Evolutionary conservation across 2,113 vertebrate genomes (phyloP), one percentile per base, ranked within the genome.

Genomic region (Rhombomys opimus): DNA sequence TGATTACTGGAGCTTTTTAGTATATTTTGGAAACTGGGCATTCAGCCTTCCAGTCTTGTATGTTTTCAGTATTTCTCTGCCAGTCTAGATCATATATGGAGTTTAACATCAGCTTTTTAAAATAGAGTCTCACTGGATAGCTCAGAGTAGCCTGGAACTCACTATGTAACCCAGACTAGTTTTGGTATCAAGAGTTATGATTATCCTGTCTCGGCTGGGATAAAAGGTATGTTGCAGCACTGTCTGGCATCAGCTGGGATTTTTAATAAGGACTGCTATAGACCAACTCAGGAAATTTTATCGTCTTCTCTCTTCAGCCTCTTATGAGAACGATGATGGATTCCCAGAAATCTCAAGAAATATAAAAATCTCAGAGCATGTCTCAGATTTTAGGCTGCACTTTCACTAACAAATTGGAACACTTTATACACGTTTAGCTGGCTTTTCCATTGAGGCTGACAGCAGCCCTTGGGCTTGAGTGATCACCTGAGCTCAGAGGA

Each of bases 371-470:
- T 35, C 23, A 54, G 57, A 68, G 35, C 23, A 35, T 54, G 54
- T 76, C 52, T 92, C 67, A 76, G 11, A 63, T 80, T 76, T 95
- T 54, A 70, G 75, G 57, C 54, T 78, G 9, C 54, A 67, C 13
- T 25, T 68, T 89, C 50, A 84, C 27, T 95, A 68, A 95, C 89
- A 50, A 72, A 38, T 73, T 81, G 63, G 38, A 89, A n/a, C 30
- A 78, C 90, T 90, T 61, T 61, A 57, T 68, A 68, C 12, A 14
- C 90, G 11, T 82, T 89, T 27, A 41, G 63, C 59, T 30, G 35
- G 32, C 82, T 73, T 84, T 76, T 41, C n/a, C 50, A 81, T 92
- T 52, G 76, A 13, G 25, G 90, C 67, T 76, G n/a, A 72, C 90
- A 94, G 81, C 41, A 75, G 22, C 84, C 67, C 7, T 46, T 4